Percentiles rank a stretch among this genome's conserved stretches.
phyloP scores from a whole-genome alignment of 1,140 invertebrate species.

The Camponotus vicinus region DNA sequence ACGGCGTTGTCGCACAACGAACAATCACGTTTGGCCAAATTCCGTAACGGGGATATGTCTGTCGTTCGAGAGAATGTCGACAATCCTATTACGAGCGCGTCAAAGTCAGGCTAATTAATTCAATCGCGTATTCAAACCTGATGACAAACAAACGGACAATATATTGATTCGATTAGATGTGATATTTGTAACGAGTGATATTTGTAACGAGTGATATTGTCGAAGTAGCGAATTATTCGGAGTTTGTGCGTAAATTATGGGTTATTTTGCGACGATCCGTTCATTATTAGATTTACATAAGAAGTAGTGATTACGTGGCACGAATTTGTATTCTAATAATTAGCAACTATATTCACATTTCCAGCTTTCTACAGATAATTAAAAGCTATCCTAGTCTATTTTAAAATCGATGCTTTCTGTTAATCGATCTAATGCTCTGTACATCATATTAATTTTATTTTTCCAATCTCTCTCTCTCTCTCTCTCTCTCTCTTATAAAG shows the following conservation, averaged over 20 bases:
- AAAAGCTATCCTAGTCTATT: background rate
- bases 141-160: slow-evolving; percentile 53
- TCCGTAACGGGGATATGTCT: slow-evolving; percentile 40
- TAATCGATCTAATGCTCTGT: background rate
- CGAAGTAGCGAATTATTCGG: slow-evolving; percentile 44
- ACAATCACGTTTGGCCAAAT: slow-evolving; percentile 47
- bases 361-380: background rate
- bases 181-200: background rate
- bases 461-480: too few relatives aligned
- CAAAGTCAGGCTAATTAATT: slow-evolving; percentile 68
- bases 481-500: too few relatives aligned
- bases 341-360: background rate
- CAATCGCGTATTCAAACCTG: slow-evolving; percentile 51
- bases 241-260: background rate
- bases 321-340: background rate
- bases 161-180: slow-evolving; percentile 59
- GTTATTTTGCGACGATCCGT: slow-evolving; percentile 1
- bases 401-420: background rate
- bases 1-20: slow-evolving; percentile 34
- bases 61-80: background rate
- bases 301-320: background rate
- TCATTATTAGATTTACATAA: slow-evolving; percentile 10
- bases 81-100: slow-evolving; percentile 3
- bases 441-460: background rate
- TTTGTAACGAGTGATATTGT: background rate